Percentiles rank a stretch among this genome's conserved stretches.
These are phyloP conservation scores for Dascyllus trimaculatus DNA, from an alignment of 2,113 vertebrate genomes.

Conservation along the genomic window DNA sequence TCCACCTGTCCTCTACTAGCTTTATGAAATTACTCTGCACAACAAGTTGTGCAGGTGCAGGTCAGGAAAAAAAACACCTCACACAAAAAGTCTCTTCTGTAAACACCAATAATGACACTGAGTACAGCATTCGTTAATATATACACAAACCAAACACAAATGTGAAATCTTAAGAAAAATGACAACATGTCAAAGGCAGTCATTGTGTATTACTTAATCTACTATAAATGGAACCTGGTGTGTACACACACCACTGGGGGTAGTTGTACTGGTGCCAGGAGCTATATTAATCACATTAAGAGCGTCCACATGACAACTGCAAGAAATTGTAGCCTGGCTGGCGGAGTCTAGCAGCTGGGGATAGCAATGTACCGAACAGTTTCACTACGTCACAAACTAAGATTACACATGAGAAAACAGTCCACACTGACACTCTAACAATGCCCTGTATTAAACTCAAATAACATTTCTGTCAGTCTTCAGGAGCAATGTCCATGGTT, in stretches of 20 bases:
- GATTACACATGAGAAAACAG: conserved; percentile 6
- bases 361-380: conserved; percentile 19
- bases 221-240: conserved; percentile 43
- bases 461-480: neutral
- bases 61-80: conserved; percentile 8
- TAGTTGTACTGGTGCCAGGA: conserved; percentile 39
- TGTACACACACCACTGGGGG: conserved; percentile 24
- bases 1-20: conserved; percentile 56
- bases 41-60: conserved; percentile 17
- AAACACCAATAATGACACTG: conserved; percentile 19
- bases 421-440: neutral
- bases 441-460: conserved; percentile 40
- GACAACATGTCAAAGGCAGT: conserved; percentile 1
- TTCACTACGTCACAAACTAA: conserved; percentile 39
- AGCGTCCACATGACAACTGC: conserved; percentile 45
- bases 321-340: conserved; percentile 60
- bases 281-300: conserved; percentile 67
- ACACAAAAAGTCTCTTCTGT: conserved; percentile 12
- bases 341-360: conserved; percentile 29
- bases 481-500: neutral
- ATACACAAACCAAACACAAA: neutral
- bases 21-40: conserved; percentile 69
- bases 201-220: conserved; percentile 32
- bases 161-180: conserved; percentile 5
- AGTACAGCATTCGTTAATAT: neutral